Base-by-base conservation (phyloP, 2,797 vertebrate genomes). In the Tokudaia muenninki region DNA sequence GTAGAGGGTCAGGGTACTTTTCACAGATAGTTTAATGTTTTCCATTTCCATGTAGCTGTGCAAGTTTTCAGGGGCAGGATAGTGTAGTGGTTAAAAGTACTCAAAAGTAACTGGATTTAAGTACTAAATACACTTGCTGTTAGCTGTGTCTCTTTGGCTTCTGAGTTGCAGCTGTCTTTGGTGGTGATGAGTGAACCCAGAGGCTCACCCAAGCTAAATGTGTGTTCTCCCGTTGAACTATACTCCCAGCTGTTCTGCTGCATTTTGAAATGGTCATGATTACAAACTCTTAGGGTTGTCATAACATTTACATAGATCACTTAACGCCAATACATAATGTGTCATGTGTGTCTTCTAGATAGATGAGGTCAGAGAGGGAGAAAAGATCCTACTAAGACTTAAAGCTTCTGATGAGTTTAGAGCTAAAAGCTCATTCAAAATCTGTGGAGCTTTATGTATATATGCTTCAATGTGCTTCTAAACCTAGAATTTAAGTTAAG, bases 401-500 rank as follows among this genome's bases (percentile, higher is more conserved):
- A 21, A 78, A 91, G 37, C 13, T 96, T 78, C 21, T 65, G 47
- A 67, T 78, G 50, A 63, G 79, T 70, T 88, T 89, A 13, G 52
- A 22, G 34, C 16, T 81, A 26, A 52, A 52, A 63, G 70, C 8
- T 84, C 21, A 24, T 41, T 88, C 6, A 82, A 50, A 90, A 94
- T n/a, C 82, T 92, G 26, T 91, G 57, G 41, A 95, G 41, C 44
- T 92, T 34, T 75, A 90, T 74, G 55, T 87, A 67, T 34, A 65
- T 61, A 59, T 83, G 61, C 47, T 92, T 90, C 72, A 87, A 19
- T 72, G 14, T 93, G 65, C 37, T 89, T 74, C 77, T 90, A 37
- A 92, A 94, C 16, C 17, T 91, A 91, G 44, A 94, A 91, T 37
- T 87, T 96, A 92, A 95, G 89, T 88, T 94, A 88, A 97, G 21